Conservation (phyloP, 1,140 invertebrate species). For the Macrobrachium rosenbergii region DNA sequence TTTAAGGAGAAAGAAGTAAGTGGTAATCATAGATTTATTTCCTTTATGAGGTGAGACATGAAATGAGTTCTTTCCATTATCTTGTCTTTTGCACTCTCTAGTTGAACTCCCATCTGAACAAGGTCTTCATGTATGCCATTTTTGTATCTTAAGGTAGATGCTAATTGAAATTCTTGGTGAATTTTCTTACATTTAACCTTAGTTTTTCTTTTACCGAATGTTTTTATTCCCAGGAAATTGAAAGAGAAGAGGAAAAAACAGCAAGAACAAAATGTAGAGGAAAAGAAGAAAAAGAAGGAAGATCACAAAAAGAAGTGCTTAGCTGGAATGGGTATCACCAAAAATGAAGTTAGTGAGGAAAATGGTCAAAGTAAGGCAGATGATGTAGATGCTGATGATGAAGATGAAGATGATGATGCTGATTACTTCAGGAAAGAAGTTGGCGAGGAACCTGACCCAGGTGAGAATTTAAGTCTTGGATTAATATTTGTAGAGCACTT, state of each 20-base stretch:
- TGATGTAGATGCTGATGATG: not conserved
- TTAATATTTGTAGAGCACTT: too few relatives aligned
- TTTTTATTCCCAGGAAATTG: conserved; percentile 31
- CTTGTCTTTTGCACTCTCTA: not conserved
- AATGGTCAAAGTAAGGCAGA: not conserved
- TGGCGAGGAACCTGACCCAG: conserved; percentile 45
- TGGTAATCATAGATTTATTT: too few relatives aligned
- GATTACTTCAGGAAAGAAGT: conserved; percentile 49
- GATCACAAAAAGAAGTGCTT: conserved; percentile 47
- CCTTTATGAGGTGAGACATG: too few relatives aligned
- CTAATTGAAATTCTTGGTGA: not conserved
- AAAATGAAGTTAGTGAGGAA: not conserved
- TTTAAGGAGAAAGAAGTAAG: conserved; percentile 29
- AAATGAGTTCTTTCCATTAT: not conserved
- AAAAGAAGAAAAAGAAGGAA: conserved; percentile 46
- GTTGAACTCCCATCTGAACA: too few relatives aligned
- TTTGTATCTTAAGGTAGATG: not conserved
- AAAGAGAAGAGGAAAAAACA: conserved; percentile 37
- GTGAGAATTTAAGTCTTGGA: not conserved
- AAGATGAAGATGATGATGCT: conserved; percentile 31
- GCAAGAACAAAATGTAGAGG: conserved; percentile 37
- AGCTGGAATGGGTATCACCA: conserved; percentile 18
- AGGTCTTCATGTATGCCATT: too few relatives aligned
- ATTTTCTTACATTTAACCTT: not conserved
- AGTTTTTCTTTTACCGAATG: not conserved